Percentiles rank a stretch among this genome's conserved stretches.
These are phyloP conservation scores for Danaus melanippus DNA, from an alignment of 1,140 invertebrate genomes.

Conservation along the genomic window DNA sequence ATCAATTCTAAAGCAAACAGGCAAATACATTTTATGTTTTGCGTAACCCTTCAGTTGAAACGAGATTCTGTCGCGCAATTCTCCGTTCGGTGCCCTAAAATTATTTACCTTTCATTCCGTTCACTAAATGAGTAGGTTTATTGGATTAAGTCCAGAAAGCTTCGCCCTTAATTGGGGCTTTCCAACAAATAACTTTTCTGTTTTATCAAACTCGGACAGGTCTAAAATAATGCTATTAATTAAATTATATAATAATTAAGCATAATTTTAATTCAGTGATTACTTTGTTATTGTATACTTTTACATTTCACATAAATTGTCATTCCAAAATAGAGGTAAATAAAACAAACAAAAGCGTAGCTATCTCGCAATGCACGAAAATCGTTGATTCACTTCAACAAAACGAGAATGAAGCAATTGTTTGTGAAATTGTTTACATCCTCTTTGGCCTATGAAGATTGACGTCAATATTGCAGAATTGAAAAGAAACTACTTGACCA, in stretches of 20 bases:
- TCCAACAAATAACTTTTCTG: constrained; percentile 68
- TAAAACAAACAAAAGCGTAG: constrained; percentile 4
- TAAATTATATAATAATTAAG: constrained; percentile 52
- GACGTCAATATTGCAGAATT: no score
- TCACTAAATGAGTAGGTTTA: constrained; percentile 71
- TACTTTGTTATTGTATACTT: constrained; percentile 4
- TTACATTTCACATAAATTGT: no score
- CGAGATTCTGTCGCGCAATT: constrained; percentile 41
- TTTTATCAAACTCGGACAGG: constrained; percentile 66
- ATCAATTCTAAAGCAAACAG: constrained; percentile 31
- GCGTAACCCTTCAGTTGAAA: constrained; percentile 35
- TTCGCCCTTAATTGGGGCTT: constrained; percentile 70
- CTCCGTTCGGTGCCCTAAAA: constrained; percentile 44
- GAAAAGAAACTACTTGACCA: no score
- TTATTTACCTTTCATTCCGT: constrained; percentile 69
- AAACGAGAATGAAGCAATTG: no score
- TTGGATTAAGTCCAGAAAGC: constrained; percentile 70
- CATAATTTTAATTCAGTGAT: constrained; percentile 3
- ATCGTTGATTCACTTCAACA: not conserved
- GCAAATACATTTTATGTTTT: constrained; percentile 26
- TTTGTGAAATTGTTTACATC: no score
- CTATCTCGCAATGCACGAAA: not conserved
- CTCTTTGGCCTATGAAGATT: no score
- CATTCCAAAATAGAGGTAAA: no score
- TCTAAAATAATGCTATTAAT: constrained; percentile 64